Conservation (phyloP, 2,113 vertebrate genomes). For the Haplochromis vanheusdeni region DNA sequence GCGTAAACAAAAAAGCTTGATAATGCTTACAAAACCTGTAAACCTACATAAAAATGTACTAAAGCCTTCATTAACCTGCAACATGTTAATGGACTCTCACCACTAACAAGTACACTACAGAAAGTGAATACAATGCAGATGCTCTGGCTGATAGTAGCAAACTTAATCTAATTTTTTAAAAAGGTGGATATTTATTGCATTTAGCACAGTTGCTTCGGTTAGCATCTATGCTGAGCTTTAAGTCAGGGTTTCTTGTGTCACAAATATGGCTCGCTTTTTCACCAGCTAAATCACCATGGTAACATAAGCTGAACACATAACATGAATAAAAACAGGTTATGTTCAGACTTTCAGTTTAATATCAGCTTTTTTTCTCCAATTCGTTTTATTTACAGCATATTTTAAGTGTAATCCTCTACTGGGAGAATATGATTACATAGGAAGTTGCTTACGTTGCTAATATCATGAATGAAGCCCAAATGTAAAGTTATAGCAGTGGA, state of each 20-base stretch:
- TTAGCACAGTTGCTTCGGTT: not conserved
- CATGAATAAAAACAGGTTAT: not conserved
- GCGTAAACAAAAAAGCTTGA: not conserved
- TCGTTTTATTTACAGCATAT: not conserved
- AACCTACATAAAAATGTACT: not conserved
- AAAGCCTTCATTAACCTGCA: not conserved
- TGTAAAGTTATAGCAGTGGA: not conserved
- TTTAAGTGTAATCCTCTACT: not conserved
- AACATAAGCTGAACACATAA: not conserved
- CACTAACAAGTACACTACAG: not conserved
- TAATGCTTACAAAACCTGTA: not conserved
- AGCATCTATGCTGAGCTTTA: not conserved
- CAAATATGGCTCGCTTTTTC: not conserved
- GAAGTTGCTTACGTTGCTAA: not conserved
- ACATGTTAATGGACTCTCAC: not conserved
- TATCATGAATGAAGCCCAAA: not conserved
- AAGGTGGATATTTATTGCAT: not conserved
- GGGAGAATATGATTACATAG: not conserved
- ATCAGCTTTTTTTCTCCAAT: not conserved
- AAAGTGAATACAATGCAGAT: not conserved
- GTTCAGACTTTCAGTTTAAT: not conserved
- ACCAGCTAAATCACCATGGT: not conserved
- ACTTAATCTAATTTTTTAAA: not conserved
- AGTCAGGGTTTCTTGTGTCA: not conserved
- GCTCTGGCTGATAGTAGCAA: not conserved